Percentiles rank a stretch among this genome's conserved stretches.
phyloP scores from a whole-genome alignment of 2,113 vertebrate genomes.

The Eudorcas thomsonii region DNA sequence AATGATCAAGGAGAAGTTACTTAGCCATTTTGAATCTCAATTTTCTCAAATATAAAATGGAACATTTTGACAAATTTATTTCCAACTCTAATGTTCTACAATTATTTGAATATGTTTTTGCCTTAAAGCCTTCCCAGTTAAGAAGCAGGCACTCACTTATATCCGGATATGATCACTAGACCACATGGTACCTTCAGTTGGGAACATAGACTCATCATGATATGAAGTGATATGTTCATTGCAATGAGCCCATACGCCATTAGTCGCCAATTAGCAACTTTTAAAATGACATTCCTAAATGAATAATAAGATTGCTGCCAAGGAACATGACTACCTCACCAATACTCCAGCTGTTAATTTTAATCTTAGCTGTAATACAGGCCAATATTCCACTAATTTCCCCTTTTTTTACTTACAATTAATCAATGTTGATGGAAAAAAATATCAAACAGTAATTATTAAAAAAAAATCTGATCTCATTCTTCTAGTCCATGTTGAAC shows the following conservation, averaged over 20 bases:
- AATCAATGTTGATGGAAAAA: background rate
- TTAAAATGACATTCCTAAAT: conserved; percentile 22
- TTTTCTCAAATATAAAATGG: conserved; percentile 19
- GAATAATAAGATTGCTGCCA: conserved; percentile 48
- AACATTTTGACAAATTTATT: background rate
- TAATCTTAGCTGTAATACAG: background rate
- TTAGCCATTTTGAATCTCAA: background rate
- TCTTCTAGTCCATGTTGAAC: background rate
- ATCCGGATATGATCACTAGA: background rate
- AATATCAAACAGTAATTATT: background rate
- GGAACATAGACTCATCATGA: background rate
- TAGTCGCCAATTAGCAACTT: conserved; percentile 14
- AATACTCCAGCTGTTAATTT: conserved; percentile 47
- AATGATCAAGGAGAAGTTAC: background rate
- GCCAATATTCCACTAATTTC: background rate
- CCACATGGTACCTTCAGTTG: background rate
- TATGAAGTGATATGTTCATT: background rate
- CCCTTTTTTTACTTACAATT: background rate
- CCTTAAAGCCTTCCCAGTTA: background rate
- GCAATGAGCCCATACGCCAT: background rate
- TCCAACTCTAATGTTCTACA: background rate
- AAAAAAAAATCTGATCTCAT: background rate
- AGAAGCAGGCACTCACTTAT: background rate
- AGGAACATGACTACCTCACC: background rate
- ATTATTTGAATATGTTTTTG: background rate